Conservation (phyloP, 1,140 invertebrate species). For the Diorhabda elongata region DNA sequence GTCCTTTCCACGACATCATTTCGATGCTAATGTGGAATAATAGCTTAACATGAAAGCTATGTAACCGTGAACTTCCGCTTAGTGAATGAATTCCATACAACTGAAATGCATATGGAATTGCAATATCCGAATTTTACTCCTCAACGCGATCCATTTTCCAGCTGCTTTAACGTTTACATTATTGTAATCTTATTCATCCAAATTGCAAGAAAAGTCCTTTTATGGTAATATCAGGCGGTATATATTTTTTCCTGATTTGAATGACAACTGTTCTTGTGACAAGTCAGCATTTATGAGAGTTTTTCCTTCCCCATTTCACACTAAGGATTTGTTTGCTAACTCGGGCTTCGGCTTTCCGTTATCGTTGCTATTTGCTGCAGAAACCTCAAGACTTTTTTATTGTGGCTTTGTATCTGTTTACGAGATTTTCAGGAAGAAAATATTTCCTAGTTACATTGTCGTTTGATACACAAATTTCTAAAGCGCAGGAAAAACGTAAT, state of each 20-base stretch:
- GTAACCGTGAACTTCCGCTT: too few relatives aligned
- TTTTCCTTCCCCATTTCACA: constrained; percentile 2
- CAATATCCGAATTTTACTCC: too few relatives aligned
- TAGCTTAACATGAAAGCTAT: too few relatives aligned
- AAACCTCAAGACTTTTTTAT: neutral
- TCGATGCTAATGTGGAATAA: too few relatives aligned
- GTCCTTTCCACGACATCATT: too few relatives aligned
- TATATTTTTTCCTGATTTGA: constrained; percentile 1
- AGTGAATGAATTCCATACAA: too few relatives aligned
- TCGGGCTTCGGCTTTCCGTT: neutral
- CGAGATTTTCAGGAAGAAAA: neutral
- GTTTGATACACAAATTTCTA: neutral
- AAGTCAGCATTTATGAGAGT: constrained; percentile 2
- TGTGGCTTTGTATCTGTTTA: constrained; percentile 2
- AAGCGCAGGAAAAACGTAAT: neutral
- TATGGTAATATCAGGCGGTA: neutral
- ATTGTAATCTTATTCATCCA: neutral
- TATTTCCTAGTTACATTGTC: neutral
- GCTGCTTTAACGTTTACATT: neutral
- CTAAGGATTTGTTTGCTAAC: neutral
- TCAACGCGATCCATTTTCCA: too few relatives aligned
- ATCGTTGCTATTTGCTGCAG: neutral
- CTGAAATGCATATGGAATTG: too few relatives aligned
- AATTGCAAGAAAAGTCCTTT: neutral
- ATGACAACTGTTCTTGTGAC: constrained; percentile 2